A percentile compares a stretch with the other conserved stretches of the same genome.
Evolutionary conservation across 2,113 vertebrate species (phyloP).

Genomic region (Nothoprocta perdicaria): DNA sequence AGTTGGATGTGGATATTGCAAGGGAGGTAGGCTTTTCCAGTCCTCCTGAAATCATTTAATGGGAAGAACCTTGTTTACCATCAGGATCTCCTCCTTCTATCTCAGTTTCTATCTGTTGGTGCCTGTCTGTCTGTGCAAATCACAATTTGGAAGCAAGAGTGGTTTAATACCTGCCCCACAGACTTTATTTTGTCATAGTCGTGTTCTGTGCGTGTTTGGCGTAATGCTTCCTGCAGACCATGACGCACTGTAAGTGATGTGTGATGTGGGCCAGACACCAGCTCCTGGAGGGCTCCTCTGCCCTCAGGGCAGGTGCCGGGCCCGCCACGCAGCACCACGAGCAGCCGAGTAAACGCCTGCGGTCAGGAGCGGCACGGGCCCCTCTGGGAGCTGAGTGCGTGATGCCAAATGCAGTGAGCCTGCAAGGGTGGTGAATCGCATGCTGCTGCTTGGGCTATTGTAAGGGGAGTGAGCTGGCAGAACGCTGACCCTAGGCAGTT

Average conservation of each 20-base stretch:
- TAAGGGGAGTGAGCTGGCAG: not conserved
- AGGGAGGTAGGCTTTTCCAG: not conserved
- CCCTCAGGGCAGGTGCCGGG: not conserved
- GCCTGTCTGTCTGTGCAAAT: not conserved
- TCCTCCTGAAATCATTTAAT: not conserved
- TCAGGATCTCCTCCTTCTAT: not conserved
- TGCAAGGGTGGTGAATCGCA: not conserved
- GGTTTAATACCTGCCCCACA: not conserved
- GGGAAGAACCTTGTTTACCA: not conserved
- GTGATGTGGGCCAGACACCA: not conserved
- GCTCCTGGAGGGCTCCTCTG: not conserved
- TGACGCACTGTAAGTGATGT: not conserved
- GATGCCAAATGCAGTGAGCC: not conserved
- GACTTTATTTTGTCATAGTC: not conserved
- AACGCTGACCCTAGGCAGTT: not conserved
- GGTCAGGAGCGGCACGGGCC: not conserved
- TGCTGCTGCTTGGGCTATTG: not conserved
- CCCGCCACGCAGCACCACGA: no score
- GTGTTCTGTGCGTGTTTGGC: not conserved
- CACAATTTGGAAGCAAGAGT: not conserved
- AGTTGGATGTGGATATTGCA: not conserved
- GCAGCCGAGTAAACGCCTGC: rapidly evolving
- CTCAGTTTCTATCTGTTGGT: not conserved
- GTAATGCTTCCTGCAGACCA: not conserved
- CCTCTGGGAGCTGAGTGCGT: not conserved